Percentiles rank a stretch among this genome's conserved stretches.
Evolutionary conservation across 2,113 vertebrate genomes (phyloP).

Genomic region (Proteles cristata): DNA sequence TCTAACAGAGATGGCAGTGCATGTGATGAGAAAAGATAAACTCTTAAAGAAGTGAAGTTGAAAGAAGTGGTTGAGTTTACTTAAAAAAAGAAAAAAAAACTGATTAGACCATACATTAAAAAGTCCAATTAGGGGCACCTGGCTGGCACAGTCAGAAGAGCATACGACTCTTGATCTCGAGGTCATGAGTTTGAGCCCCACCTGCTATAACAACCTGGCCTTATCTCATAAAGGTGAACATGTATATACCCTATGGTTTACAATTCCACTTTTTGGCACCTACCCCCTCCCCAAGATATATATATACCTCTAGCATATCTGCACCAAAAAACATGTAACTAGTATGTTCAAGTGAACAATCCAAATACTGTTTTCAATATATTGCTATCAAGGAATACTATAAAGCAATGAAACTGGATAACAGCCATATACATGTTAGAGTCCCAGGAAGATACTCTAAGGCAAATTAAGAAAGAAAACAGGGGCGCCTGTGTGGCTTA

Average conservation of each 20-base stretch:
- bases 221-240: neutral
- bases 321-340: neutral
- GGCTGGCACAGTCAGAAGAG: too few species aligned
- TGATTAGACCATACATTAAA: neutral
- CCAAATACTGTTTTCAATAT: neutral
- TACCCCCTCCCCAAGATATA: neutral
- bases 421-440: neutral
- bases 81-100: neutral
- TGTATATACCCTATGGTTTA: neutral
- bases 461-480: neutral
- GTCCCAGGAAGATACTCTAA: too few species aligned
- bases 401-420: neutral
- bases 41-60: neutral
- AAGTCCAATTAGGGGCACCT: neutral
- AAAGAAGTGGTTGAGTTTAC: neutral
- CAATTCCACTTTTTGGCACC: too few species aligned
- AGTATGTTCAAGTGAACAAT: neutral
- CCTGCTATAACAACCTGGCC: neutral
- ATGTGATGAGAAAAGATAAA: neutral
- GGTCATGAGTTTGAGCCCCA: neutral
- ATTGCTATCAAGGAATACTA: neutral
- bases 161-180: neutral
- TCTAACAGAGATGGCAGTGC: neutral
- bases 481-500: neutral
- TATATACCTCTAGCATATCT: neutral